Evolutionary conservation across 1,140 invertebrate species (phyloP), one percentile per base, ranked within the genome.

Genomic region (Megathymus violae): DNA sequence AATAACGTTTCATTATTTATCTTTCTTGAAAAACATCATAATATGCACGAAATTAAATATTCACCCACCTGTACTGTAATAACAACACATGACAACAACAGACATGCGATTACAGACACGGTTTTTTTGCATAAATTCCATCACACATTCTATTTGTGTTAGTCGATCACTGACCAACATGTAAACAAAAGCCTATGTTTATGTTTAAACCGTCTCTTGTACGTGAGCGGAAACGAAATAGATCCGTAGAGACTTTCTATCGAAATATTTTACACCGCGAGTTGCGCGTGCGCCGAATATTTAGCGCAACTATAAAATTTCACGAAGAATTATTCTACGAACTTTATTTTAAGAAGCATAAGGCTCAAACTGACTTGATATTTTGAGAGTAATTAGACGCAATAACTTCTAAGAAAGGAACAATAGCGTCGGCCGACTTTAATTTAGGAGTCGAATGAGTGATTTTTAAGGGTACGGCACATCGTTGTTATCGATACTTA

Each of bases 201-300:
- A 72, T 67, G 59, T 76, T 67, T 46, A 62, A 67, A 50, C 69
- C 62, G 64, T 66, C 60, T 59, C 63, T 63, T 38, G 41, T 64
- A 67, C 60, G 60, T 69, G 66, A 44, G 64, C 67, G 46, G 66
- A 66, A 68, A 75, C 64, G 64, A 74, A 38, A 58, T 56, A 58
- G 25, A 44, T 58, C 78, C 62, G 25, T 62, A 56, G 75, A 58
- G 75, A 85, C 84, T 87, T 87, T 87, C 84, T 80, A 87, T 71
- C 74, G 70, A 85, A 85, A 87, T 80, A 87, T 85, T 85, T 83
- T 78, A 82, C 81, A 82, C 72, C 48, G 61, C 43, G 13, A 41
- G 13, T 25, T 74, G 74, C 70, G 78, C 61, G 52, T 69, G 72
- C 77, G 71, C 78, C 59, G 78, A 82, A 88, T 88, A 88, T 75